These are phyloP conservation scores for Anastatus disparis DNA, from an alignment of 1,140 invertebrate species.

Conservation along the genomic window DNA sequence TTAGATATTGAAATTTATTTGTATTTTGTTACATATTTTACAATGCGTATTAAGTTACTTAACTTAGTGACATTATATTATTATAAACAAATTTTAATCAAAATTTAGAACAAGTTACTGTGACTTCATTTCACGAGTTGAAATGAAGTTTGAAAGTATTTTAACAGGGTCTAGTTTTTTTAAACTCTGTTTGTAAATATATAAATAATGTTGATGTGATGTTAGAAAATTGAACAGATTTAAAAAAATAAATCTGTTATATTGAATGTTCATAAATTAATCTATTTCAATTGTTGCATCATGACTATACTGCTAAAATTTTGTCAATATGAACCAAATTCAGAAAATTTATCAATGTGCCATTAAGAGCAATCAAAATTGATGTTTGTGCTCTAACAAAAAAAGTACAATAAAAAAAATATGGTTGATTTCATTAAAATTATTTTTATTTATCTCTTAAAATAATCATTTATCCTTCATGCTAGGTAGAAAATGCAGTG, in stretches of 20 bases:
- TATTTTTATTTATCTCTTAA: background rate
- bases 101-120: constrained; percentile 5
- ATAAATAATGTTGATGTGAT: constrained; percentile 27
- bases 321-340: too few species aligned
- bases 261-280: background rate
- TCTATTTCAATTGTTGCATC: background rate
- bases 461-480: too few species aligned
- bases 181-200: constrained; percentile 32
- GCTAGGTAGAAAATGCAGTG: too few species aligned
- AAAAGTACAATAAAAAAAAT: constrained; percentile 11
- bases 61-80: too few species aligned
- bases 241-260: background rate
- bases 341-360: too few species aligned
- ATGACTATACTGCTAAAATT: too few species aligned
- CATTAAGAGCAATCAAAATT: too few species aligned
- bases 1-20: constrained; percentile 40
- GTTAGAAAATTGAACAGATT: background rate
- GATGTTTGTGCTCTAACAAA: background rate
- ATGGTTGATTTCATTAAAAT: background rate
- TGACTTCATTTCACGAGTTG: background rate
- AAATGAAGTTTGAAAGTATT: constrained; percentile 33
- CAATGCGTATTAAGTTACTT: background rate
- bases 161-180: constrained; percentile 13
- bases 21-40: constrained; percentile 36
- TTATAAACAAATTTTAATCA: background rate